Evolutionary conservation across 2,113 vertebrate species (phyloP).

Genomic region (Ploceus nigricollis): DNA sequence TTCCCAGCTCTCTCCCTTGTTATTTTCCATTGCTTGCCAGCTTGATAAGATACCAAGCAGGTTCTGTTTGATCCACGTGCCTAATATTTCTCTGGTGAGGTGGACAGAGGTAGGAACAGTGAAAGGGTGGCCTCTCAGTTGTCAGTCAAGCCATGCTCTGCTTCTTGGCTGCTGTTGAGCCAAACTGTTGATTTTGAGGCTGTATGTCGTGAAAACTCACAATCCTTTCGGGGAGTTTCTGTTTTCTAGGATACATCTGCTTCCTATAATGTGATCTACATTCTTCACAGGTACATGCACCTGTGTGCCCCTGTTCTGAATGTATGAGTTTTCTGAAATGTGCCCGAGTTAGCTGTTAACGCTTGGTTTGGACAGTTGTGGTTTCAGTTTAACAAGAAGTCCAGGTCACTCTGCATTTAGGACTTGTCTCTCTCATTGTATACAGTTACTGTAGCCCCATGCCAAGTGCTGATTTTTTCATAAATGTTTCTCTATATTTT

Average conservation of each 20-base stretch:
- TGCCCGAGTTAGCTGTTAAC: neutral
- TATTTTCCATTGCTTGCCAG: neutral
- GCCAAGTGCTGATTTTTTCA: neutral
- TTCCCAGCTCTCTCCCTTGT: neutral
- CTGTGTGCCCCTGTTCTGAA: rapidly evolving
- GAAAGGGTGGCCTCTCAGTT: neutral
- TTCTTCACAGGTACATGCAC: neutral
- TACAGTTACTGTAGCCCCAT: neutral
- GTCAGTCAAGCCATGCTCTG: neutral
- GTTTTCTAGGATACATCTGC: neutral
- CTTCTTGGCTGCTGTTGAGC: neutral
- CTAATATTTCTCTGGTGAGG: neutral
- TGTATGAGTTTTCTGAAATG: neutral
- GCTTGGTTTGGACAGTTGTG: neutral
- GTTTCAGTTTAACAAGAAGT: neutral
- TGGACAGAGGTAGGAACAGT: neutral
- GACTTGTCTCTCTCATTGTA: neutral
- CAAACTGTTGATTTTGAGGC: neutral
- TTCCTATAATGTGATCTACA: neutral
- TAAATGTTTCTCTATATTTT: neutral
- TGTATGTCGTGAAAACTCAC: neutral
- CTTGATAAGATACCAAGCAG: neutral
- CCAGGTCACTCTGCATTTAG: neutral
- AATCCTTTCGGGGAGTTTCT: neutral
- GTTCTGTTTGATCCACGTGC: neutral